Conservation (phyloP, 2,113 vertebrate genomes). For the Chelonoidis abingdonii region DNA sequence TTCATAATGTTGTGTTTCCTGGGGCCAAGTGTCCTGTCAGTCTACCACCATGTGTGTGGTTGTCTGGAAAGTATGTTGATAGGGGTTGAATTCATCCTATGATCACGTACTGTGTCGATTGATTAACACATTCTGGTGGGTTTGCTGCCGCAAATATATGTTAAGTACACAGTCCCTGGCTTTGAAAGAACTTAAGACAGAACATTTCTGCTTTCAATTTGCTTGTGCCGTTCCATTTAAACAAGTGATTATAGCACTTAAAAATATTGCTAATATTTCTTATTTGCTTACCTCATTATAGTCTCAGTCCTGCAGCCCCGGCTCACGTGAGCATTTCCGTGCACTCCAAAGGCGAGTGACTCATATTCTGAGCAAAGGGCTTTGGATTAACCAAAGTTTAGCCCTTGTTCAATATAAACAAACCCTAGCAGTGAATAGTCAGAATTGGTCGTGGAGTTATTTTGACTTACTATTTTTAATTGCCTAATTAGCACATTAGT, state of each 20-base stretch:
- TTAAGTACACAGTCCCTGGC: rapidly evolving
- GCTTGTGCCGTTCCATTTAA: no score
- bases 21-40: background rate
- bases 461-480: background rate
- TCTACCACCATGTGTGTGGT: rapidly evolving
- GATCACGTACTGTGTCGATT: no score
- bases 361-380: rapidly evolving
- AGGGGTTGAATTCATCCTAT: no score
- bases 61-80: no score
- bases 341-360: rapidly evolving
- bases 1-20: rapidly evolving
- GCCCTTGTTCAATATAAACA: background rate
- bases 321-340: background rate
- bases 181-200: background rate
- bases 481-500: background rate
- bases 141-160: rapidly evolving
- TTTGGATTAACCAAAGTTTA: background rate
- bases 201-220: no score
- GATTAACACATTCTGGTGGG: rapidly evolving
- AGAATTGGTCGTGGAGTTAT: background rate
- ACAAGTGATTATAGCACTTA: background rate
- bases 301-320: rapidly evolving
- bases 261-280: background rate
- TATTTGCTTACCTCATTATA: rapidly evolving
- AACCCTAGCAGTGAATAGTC: rapidly evolving